A percentile compares a stretch with the other conserved stretches of the same genome.
These are phyloP conservation scores for Pristionchus exspectatus DNA, from an alignment of 2,888 invertebrate species.

Conservation along the genomic window DNA sequence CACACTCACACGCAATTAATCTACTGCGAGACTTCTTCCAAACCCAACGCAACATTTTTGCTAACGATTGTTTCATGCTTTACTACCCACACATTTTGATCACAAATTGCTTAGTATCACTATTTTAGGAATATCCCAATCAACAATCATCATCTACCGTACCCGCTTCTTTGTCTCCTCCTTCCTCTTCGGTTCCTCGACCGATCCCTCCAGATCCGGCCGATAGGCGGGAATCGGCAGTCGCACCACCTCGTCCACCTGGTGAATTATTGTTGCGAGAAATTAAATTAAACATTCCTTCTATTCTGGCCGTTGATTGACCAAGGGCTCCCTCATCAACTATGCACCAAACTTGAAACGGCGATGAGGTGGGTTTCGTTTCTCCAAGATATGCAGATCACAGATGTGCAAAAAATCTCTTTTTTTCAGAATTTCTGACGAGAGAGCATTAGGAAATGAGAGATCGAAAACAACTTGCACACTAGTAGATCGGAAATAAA, in stretches of 20 bases:
- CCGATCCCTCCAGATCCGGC: constrained; percentile 50
- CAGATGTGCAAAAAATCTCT: no score
- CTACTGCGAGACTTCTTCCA: no score
- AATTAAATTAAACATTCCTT: neutral
- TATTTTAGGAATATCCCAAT: neutral
- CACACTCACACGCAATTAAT: no score
- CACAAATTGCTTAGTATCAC: neutral
- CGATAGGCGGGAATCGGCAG: constrained; percentile 42
- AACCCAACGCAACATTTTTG: no score
- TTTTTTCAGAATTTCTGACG: no score
- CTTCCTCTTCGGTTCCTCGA: neutral
- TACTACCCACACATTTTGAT: neutral
- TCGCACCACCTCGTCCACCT: constrained; percentile 36
- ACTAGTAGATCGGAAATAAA: neutral
- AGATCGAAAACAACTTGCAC: no score
- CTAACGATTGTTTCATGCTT: no score
- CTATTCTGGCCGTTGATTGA: neutral
- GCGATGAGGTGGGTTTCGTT: neutral
- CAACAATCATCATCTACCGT: neutral
- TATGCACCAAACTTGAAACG: no score
- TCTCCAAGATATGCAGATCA: no score
- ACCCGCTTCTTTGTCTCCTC: constrained; percentile 36
- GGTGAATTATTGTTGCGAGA: neutral
- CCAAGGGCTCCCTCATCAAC: no score
- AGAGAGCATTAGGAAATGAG: no score